Evolutionary conservation across 1,140 invertebrate genomes (phyloP).

Genomic region (Drosophila arizonae): DNA sequence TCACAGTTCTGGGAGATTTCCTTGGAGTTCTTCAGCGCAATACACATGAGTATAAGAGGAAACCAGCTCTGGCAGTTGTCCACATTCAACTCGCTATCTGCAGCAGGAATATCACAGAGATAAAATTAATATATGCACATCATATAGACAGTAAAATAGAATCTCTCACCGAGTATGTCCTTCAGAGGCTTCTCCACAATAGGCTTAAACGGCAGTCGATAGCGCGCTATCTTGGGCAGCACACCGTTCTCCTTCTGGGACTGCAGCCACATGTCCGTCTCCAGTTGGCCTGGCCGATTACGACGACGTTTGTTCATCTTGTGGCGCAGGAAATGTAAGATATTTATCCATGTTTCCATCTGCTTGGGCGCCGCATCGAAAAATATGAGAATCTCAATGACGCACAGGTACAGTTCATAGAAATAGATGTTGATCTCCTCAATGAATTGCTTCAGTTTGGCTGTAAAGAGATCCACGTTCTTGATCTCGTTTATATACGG

Average conservation of each 20-base stretch:
- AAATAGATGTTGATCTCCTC: slow-evolving; percentile 82
- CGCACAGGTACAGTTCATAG: slow-evolving; percentile 79
- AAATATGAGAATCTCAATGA: slow-evolving; percentile 73
- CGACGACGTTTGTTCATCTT: slow-evolving; percentile 72
- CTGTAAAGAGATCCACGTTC: slow-evolving; percentile 63
- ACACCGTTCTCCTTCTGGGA: slow-evolving; percentile 70
- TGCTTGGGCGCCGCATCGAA: slow-evolving; percentile 70
- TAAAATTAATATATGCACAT: not conserved
- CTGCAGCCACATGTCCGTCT: slow-evolving; percentile 78
- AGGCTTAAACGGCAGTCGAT: slow-evolving; percentile 74
- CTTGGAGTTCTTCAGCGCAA: slow-evolving; percentile 64
- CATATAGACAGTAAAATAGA: not conserved
- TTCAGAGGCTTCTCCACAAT: slow-evolving; percentile 74
- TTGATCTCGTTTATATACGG: slow-evolving; percentile 75
- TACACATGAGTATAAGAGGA: slow-evolving; percentile 77
- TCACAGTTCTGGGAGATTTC: slow-evolving; percentile 68
- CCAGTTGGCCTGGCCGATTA: slow-evolving; percentile 68
- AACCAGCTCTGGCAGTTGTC: slow-evolving; percentile 82
- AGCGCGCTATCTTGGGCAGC: slow-evolving; percentile 76
- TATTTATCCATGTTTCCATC: slow-evolving; percentile 75
- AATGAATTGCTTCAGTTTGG: slow-evolving; percentile 67
- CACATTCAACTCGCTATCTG: slow-evolving; percentile 73
- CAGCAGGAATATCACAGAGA: not conserved
- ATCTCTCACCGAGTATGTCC: slow-evolving; percentile 67
- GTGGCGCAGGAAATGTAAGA: slow-evolving; percentile 76